These are phyloP conservation scores for Rhodophaea formosa DNA, from an alignment of 2,888 invertebrate species.

Conservation along the genomic window DNA sequence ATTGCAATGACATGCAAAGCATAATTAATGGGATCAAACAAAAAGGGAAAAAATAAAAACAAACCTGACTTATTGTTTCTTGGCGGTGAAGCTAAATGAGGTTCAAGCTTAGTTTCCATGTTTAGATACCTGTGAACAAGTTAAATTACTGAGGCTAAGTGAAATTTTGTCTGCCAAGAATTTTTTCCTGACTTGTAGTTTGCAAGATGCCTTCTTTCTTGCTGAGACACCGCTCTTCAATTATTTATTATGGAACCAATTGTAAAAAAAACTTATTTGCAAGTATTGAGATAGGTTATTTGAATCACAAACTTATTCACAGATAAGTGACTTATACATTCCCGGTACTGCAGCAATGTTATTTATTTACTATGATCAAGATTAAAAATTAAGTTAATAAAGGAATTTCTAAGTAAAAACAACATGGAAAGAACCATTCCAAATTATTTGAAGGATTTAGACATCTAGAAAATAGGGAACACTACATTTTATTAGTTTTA, in stretches of 20 bases:
- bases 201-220: neutral
- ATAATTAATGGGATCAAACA: neutral
- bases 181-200: neutral
- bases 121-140: conserved; percentile 71
- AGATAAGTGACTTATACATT: conserved; percentile 26
- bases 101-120: conserved; percentile 71
- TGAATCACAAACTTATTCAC: conserved; percentile 38
- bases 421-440: neutral
- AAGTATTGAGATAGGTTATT: neutral
- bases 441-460: neutral
- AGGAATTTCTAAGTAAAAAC: neutral
- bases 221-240: neutral
- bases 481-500: neutral
- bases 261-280: neutral
- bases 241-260: neutral
- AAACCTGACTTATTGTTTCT: conserved; percentile 72
- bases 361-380: neutral
- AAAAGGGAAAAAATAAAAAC: conserved; percentile 37
- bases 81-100: conserved; percentile 64
- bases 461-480: neutral
- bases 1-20: conserved; percentile 12
- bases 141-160: conserved; percentile 32
- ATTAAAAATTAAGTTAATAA: neutral
- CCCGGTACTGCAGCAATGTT: neutral
- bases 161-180: neutral